phyloP scores from a whole-genome alignment of 2,888 invertebrate genomes.

The Rhabditoides inermis region DNA sequence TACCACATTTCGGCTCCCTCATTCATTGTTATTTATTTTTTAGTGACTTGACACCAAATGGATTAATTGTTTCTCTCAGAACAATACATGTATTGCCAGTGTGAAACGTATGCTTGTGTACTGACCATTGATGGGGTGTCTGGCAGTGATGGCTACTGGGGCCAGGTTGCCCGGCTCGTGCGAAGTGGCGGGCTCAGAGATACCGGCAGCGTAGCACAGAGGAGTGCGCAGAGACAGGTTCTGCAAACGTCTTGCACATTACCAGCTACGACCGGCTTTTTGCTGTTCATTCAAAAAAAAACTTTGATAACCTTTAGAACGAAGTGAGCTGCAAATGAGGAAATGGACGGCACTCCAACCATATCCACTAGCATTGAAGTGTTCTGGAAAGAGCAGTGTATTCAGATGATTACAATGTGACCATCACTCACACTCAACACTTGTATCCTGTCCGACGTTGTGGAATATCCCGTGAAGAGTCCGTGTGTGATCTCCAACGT shows the following conservation, averaged over 20 bases:
- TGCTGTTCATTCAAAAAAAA: background rate
- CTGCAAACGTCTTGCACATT: too few species aligned
- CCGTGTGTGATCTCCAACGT: slow-evolving; percentile 44
- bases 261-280: too few species aligned
- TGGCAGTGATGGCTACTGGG: slow-evolving; percentile 38
- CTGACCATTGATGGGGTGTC: slow-evolving; percentile 30
- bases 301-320: slow-evolving; percentile 12
- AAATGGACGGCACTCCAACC: background rate
- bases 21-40: background rate
- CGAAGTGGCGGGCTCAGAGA: slow-evolving; percentile 26
- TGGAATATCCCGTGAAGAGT: slow-evolving; percentile 41
- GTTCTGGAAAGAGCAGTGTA: background rate
- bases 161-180: slow-evolving; percentile 37
- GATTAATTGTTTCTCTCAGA: background rate
- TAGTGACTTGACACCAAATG: background rate
- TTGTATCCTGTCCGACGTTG: slow-evolving; percentile 10
- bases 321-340: slow-evolving; percentile 25
- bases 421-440: slow-evolving; percentile 9
- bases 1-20: background rate
- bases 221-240: too few species aligned
- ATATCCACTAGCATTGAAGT: background rate
- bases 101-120: background rate
- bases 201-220: slow-evolving; percentile 23
- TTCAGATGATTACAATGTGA: slow-evolving; percentile 8
- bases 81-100: background rate